These are phyloP conservation scores for Anthophora plumipes DNA, from an alignment of 2,888 invertebrate genomes.

Conservation along the genomic window DNA sequence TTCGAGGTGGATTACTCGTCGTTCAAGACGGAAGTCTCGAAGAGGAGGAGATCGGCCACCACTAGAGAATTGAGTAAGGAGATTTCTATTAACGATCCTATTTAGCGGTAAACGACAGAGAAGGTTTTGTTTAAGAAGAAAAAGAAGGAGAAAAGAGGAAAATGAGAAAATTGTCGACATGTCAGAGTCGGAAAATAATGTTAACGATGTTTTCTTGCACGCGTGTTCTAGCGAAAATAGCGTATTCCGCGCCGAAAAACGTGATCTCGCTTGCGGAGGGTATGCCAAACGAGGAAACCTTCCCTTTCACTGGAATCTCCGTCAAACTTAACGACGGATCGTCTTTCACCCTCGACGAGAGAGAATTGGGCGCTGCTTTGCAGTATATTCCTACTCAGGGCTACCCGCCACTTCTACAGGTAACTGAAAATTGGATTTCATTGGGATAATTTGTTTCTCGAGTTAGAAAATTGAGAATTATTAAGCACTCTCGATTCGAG, in stretches of 20 bases:
- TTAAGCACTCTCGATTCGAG: too few species aligned
- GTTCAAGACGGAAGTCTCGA: slow-evolving; percentile 85
- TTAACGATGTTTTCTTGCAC: neutral
- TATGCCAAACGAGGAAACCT: slow-evolving; percentile 90
- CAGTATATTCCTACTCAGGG: slow-evolving; percentile 92
- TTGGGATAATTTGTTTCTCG: neutral
- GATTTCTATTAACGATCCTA: neutral
- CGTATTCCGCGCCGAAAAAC: slow-evolving; percentile 85
- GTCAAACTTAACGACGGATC: slow-evolving; percentile 87
- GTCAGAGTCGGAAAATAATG: neutral
- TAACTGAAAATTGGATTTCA: slow-evolving; percentile 48
- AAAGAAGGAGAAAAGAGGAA: neutral
- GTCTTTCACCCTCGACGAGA: slow-evolving; percentile 86
- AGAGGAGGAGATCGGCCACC: slow-evolving; percentile 85
- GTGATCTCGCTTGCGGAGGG: slow-evolving; percentile 89
- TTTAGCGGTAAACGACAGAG: neutral
- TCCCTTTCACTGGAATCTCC: slow-evolving; percentile 89
- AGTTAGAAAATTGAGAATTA: neutral
- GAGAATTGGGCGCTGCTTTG: slow-evolving; percentile 88
- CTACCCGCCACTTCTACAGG: slow-evolving; percentile 84
- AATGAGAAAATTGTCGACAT: neutral
- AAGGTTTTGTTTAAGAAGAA: neutral
- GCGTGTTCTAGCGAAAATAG: slow-evolving; percentile 84
- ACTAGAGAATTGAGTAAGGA: slow-evolving; percentile 86
- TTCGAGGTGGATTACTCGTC: slow-evolving; percentile 84